Evolutionary conservation across 2,888 invertebrate species (phyloP).

Genomic region (Callyntrura guangdongensis): DNA sequence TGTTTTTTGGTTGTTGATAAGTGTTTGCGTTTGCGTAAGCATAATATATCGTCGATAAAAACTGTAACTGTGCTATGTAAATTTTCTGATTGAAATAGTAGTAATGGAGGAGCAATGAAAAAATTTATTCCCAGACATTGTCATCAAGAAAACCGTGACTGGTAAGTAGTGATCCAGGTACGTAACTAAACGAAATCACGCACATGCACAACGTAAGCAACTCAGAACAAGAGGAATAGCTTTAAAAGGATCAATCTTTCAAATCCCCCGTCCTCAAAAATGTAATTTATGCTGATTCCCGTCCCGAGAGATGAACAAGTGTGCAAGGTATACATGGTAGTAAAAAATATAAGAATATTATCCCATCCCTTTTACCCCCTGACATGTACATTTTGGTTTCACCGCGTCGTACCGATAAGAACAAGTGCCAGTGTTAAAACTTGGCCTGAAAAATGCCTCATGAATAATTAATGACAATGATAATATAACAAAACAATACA

Average conservation of each 20-base stretch:
- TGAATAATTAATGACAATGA: constrained; percentile 51
- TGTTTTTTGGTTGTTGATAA: too few species aligned
- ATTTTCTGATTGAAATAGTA: background rate
- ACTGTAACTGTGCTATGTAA: background rate
- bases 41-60: background rate
- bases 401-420: background rate
- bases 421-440: background rate
- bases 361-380: background rate
- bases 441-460: constrained; percentile 11
- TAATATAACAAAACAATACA: constrained; percentile 4
- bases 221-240: background rate
- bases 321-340: background rate
- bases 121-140: too few species aligned
- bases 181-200: background rate
- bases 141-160: too few species aligned
- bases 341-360: background rate
- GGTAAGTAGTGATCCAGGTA: background rate
- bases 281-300: constrained; percentile 8
- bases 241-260: background rate
- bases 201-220: background rate
- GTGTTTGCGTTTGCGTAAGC: too few species aligned
- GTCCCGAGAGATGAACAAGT: background rate
- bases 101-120: background rate
- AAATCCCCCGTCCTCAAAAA: background rate
- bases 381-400: background rate